Conservation (phyloP, 1,140 invertebrate species). For the Calosoma granatense region DNA sequence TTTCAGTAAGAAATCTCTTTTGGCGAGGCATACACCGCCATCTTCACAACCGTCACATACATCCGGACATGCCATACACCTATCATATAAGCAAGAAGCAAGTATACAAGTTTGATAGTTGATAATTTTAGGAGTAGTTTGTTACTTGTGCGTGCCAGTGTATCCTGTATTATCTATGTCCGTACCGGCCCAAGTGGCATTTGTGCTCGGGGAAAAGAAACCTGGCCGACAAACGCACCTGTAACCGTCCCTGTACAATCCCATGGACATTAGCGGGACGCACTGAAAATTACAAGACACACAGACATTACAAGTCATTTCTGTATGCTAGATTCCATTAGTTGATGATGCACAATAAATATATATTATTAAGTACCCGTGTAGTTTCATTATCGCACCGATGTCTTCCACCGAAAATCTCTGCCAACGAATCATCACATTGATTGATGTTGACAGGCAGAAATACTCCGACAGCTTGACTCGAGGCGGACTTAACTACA, state of each 20-base stretch:
- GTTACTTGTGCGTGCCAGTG: not conserved
- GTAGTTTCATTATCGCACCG: constrained; percentile 31
- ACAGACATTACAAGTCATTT: too few relatives aligned
- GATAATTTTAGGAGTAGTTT: not conserved
- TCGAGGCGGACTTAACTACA: constrained; percentile 12
- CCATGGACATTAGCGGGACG: constrained; percentile 20
- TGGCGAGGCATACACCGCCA: constrained; percentile 42
- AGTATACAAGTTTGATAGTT: constrained; percentile 8
- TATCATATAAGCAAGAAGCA: constrained; percentile 27
- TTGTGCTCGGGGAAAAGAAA: constrained; percentile 34
- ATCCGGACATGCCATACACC: constrained; percentile 46
- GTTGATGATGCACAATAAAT: too few relatives aligned
- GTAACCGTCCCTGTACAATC: constrained; percentile 29
- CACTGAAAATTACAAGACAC: constrained; percentile 26
- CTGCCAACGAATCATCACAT: constrained; percentile 30
- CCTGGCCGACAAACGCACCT: constrained; percentile 38
- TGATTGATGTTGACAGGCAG: constrained; percentile 30
- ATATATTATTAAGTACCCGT: constrained; percentile 25
- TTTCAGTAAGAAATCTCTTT: constrained; percentile 48
- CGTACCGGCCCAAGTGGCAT: constrained; percentile 31
- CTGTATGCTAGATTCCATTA: too few relatives aligned
- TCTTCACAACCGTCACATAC: constrained; percentile 43
- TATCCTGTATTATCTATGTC: not conserved
- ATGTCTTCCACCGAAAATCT: constrained; percentile 30
- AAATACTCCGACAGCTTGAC: constrained; percentile 27